Evolutionary conservation across 2,113 vertebrate species (phyloP), one percentile per base, ranked within the genome.

Genomic region (Ciconia stormi): DNA sequence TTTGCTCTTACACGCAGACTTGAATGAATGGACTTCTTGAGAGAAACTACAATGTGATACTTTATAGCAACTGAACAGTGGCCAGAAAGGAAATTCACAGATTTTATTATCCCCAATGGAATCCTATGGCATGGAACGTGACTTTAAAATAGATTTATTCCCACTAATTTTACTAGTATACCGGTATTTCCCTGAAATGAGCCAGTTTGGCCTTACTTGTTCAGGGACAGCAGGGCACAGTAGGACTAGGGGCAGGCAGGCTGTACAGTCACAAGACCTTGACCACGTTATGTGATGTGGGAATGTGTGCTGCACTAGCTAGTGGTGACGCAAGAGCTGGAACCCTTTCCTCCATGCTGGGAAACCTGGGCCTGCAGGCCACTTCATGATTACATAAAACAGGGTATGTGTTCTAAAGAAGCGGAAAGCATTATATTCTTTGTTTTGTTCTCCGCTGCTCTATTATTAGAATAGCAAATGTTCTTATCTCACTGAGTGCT

Each of bases 141-240:
- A 36, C 93, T 92, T 94, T 38, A 9, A 93, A 92, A 97, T 80
- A 96, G 87, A 85, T 77, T 73, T 88, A 87, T 93, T 95, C 66
- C 70, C 53, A 29, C 9, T 73, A 32, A 40, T 85, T 92, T 86
- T 77, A 82, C 20, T 63, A 77, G 8, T 20, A 55, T 53, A 73
- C 30, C 49, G 69, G 34, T 50, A 65, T 53, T 96, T 93, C 53
- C 82, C 94, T 94, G 87, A 80, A 90, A 70, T 42, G 20, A 72
- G 10, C n/a, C 53, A 55, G 19, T 91, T 79, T 79, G 52, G 55
- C 61, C 42, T 40, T 38, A 50, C 26, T 58, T 67, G 26, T 52
- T 84, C 56, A 82, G 52, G 29, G 23, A 66, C 10, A 59, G 15
- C 34, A 0, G 0, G 30, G 29, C 46, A 70, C 9, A 20, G 50